A percentile compares a stretch with the other conserved stretches of the same genome.
phyloP scores from a whole-genome alignment of 2,113 vertebrate species.

The Andinoacara biseriatus region DNA sequence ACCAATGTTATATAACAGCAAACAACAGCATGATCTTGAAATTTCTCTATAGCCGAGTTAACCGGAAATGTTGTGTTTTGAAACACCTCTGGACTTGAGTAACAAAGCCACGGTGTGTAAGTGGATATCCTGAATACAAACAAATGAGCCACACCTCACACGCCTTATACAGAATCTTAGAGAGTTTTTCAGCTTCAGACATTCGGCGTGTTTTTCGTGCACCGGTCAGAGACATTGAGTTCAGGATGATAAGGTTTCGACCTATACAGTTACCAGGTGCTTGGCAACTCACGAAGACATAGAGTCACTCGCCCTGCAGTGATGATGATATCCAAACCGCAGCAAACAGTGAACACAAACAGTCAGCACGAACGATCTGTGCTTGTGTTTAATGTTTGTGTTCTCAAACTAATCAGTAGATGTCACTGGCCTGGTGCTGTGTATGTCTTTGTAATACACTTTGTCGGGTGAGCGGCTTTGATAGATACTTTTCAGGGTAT shows the following conservation, averaged over 20 bases:
- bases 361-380: slow-evolving; percentile 47
- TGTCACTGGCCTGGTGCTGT: background rate
- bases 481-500: background rate
- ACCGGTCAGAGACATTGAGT: slow-evolving; percentile 14
- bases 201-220: background rate
- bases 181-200: background rate
- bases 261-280: slow-evolving; percentile 76
- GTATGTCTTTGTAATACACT: background rate
- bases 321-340: slow-evolving; percentile 38
- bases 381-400: slow-evolving; percentile 36
- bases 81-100: background rate
- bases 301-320: slow-evolving; percentile 19
- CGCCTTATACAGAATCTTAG: background rate
- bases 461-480: background rate
- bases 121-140: background rate
- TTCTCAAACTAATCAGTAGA: slow-evolving; percentile 11
- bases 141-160: slow-evolving; percentile 11
- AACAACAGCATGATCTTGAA: background rate
- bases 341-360: slow-evolving; percentile 43
- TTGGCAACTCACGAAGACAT: slow-evolving; percentile 61
- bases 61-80: background rate
- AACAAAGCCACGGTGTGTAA: background rate
- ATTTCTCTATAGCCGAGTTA: background rate
- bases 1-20: background rate
- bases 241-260: slow-evolving; percentile 66